Percentiles rank a stretch among this genome's conserved stretches.
phyloP scores from a whole-genome alignment of 2,113 vertebrate species.

The Archocentrus centrarchus region DNA sequence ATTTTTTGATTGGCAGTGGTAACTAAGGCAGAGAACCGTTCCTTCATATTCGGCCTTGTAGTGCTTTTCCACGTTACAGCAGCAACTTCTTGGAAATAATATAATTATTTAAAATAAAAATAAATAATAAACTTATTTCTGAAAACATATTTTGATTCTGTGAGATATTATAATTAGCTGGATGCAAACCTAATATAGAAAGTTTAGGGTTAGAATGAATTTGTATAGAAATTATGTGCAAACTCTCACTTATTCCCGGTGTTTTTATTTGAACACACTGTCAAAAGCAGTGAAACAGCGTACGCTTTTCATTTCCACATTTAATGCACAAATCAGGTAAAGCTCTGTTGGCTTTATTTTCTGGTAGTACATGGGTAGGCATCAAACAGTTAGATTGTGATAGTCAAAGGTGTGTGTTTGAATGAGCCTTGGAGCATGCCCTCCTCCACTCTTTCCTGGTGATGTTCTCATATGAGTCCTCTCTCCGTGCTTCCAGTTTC shows the following conservation, averaged over 20 bases:
- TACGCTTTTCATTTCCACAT: background rate
- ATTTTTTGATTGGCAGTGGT: background rate
- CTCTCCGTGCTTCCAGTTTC: too few species aligned
- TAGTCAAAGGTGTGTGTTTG: background rate
- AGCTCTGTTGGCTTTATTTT: background rate
- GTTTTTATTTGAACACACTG: background rate
- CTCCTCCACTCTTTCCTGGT: background rate
- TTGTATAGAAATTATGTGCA: background rate
- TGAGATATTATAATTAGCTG: background rate
- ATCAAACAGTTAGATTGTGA: rapidly evolving
- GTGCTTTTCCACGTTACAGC: too few species aligned
- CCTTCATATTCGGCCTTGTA: background rate
- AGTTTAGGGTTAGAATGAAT: background rate
- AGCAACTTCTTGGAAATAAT: too few species aligned
- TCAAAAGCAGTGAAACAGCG: background rate
- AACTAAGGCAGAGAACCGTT: background rate
- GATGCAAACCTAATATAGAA: background rate
- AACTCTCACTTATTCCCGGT: background rate
- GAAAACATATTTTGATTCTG: too few species aligned
- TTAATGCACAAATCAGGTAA: background rate
- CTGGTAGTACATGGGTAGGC: background rate
- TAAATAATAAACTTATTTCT: too few species aligned
- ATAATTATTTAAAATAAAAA: too few species aligned
- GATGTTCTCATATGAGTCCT: too few species aligned
- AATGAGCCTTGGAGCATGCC: background rate